Evolutionary conservation across 92 coral and sea anemone genomes (phyloP).

Genomic region (Montipora capitata): DNA sequence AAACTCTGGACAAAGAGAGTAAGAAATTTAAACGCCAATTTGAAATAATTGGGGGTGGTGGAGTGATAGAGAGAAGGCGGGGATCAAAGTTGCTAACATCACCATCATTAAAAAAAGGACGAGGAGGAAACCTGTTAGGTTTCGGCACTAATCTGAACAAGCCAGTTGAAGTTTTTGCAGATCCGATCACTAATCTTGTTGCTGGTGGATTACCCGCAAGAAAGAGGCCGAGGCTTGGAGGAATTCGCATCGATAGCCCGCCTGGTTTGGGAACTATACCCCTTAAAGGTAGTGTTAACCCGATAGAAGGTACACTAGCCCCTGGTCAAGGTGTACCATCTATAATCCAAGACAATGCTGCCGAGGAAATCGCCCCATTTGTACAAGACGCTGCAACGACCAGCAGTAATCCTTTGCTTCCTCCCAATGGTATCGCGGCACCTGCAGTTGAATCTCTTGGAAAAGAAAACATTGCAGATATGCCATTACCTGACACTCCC

Average conservation of each 20-base stretch:
- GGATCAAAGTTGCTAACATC: slow-evolving; percentile 76
- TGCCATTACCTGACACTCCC: slow-evolving; percentile 25
- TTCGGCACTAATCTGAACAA: slow-evolving; percentile 57
- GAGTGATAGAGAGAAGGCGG: slow-evolving; percentile 78
- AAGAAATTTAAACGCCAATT: slow-evolving; percentile 76
- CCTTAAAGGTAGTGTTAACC: slow-evolving; percentile 20
- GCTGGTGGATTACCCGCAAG: slow-evolving; percentile 53
- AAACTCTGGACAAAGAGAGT: neutral
- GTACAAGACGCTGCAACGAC: slow-evolving; percentile 5
- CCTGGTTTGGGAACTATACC: slow-evolving; percentile 55
- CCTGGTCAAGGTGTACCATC: slow-evolving; percentile 17
- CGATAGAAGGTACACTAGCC: slow-evolving; percentile 5
- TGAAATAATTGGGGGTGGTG: slow-evolving; percentile 66
- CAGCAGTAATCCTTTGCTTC: neutral
- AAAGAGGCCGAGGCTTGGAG: slow-evolving; percentile 73
- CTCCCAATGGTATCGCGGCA: slow-evolving; percentile 44
- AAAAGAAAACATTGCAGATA: neutral
- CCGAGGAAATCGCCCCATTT: slow-evolving; percentile 39
- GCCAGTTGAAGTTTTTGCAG: slow-evolving; percentile 81
- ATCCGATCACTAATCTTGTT: slow-evolving; percentile 53
- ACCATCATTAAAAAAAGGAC: slow-evolving; percentile 67
- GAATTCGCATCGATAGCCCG: slow-evolving; percentile 63
- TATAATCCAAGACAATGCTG: slow-evolving; percentile 33
- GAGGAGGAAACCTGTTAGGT: slow-evolving; percentile 56
- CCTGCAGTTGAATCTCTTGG: slow-evolving; percentile 16